These are phyloP conservation scores for Polia nebulosa DNA, from an alignment of 2,888 invertebrate genomes.

Conservation along the genomic window DNA sequence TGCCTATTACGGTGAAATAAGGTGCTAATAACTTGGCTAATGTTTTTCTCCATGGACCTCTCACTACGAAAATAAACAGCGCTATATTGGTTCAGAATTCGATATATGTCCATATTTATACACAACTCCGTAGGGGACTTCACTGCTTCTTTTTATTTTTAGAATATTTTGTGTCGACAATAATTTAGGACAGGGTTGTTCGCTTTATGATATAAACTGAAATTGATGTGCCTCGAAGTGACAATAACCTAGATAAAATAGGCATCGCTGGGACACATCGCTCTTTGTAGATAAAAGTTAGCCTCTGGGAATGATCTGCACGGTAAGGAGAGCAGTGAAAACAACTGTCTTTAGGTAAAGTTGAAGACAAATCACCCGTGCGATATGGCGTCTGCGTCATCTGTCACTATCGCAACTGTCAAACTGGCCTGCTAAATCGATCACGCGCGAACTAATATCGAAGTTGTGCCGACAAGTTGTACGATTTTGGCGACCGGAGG, in stretches of 20 bases:
- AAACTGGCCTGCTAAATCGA: constrained; percentile 88
- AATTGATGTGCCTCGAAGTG: constrained; percentile 38
- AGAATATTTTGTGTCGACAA: constrained; percentile 23
- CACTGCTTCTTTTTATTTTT: constrained; percentile 32
- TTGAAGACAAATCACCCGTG: constrained; percentile 87
- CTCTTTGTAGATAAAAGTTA: constrained; percentile 47
- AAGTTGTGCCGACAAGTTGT: constrained; percentile 83
- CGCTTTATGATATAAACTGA: constrained; percentile 36
- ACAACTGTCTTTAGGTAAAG: constrained; percentile 78
- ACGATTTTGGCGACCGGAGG: constrained; percentile 68
- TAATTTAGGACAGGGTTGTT: constrained; percentile 34
- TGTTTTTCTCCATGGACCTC: constrained; percentile 30
- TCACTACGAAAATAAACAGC: constrained; percentile 34
- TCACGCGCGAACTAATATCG: constrained; percentile 90
- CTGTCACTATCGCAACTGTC: constrained; percentile 90
- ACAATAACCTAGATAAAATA: constrained; percentile 45
- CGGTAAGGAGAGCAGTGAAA: constrained; percentile 60
- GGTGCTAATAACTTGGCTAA: constrained; percentile 46
- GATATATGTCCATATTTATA: constrained; percentile 19
- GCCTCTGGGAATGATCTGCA: constrained; percentile 52
- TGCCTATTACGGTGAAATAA: constrained; percentile 55
- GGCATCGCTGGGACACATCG: constrained; percentile 20
- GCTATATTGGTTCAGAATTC: constrained; percentile 23
- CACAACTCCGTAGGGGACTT: constrained; percentile 13
- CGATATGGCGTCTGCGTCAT: constrained; percentile 87